phyloP scores from a whole-genome alignment of 2,113 vertebrate species.

The Ursus arctos region DNA sequence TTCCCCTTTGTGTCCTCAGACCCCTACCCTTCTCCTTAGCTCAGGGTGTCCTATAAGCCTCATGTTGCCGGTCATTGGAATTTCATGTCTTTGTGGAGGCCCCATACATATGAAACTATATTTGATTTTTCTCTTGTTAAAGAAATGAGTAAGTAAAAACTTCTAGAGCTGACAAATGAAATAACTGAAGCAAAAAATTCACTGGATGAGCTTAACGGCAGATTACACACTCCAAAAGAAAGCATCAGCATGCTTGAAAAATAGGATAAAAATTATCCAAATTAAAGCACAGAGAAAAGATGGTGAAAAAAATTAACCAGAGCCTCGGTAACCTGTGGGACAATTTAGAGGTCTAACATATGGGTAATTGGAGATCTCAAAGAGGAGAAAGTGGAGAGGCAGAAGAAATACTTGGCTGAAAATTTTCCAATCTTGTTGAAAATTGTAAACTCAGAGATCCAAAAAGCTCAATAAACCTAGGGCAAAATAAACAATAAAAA shows the following conservation, averaged over 20 bases:
- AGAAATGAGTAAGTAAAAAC: neutral
- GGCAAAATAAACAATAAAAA: neutral
- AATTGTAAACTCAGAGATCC: neutral
- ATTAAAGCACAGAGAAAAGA: neutral
- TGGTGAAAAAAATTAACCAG: neutral
- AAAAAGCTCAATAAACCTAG: neutral
- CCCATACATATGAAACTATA: neutral
- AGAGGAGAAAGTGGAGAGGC: neutral
- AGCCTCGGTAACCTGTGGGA: neutral
- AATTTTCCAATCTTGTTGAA: neutral
- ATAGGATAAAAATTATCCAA: neutral
- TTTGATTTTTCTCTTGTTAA: neutral
- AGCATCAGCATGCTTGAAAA: neutral
- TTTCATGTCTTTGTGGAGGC: neutral
- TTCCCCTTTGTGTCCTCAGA: neutral
- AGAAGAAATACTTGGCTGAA: neutral
- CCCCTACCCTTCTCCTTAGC: neutral
- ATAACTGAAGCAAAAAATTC: neutral
- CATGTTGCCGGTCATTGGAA: neutral
- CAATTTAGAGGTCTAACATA: neutral
- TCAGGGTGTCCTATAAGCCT: neutral
- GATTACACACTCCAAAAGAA: neutral
- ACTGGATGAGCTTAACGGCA: neutral
- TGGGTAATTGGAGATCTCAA: neutral
- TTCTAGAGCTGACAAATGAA: neutral